These are phyloP conservation scores for Platycheirus rosarum DNA, from an alignment of 2,888 invertebrate species.

Conservation along the genomic window DNA sequence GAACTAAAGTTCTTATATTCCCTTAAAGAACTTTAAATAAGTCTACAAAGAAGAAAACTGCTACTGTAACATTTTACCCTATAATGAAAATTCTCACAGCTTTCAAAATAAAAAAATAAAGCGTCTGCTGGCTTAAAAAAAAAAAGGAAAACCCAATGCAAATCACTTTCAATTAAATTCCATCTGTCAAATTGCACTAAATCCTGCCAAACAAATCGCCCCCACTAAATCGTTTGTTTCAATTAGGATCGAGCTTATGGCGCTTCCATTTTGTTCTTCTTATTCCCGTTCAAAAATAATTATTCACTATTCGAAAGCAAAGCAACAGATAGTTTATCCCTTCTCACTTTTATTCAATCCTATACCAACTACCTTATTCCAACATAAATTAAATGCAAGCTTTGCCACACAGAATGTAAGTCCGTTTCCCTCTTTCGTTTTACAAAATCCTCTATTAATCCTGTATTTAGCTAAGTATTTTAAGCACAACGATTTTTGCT, in stretches of 20 bases:
- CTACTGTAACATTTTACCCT: too few relatives aligned
- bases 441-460: slow-evolving; percentile 72
- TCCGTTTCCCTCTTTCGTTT: slow-evolving; percentile 55
- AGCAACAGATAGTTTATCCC: slow-evolving; percentile 50
- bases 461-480: slow-evolving; percentile 72
- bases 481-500: slow-evolving; percentile 73
- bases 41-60: too few relatives aligned
- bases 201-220: slow-evolving; percentile 61
- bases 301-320: slow-evolving; percentile 47
- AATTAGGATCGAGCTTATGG: slow-evolving; percentile 58
- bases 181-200: slow-evolving; percentile 62
- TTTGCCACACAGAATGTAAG: not conserved
- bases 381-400: slow-evolving; percentile 62
- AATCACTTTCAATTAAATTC: slow-evolving; percentile 53
- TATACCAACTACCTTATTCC: slow-evolving; percentile 15
- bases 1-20: too few relatives aligned
- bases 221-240: slow-evolving; percentile 60
- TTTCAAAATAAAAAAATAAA: too few relatives aligned
- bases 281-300: slow-evolving; percentile 57
- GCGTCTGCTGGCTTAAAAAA: too few relatives aligned
- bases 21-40: too few relatives aligned
- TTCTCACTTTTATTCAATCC: slow-evolving; percentile 35
- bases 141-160: slow-evolving; percentile 12
- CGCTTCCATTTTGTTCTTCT: slow-evolving; percentile 48
- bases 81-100: too few relatives aligned